phyloP scores from a whole-genome alignment of 2,113 vertebrate species.

The Podocnemis expansa region DNA sequence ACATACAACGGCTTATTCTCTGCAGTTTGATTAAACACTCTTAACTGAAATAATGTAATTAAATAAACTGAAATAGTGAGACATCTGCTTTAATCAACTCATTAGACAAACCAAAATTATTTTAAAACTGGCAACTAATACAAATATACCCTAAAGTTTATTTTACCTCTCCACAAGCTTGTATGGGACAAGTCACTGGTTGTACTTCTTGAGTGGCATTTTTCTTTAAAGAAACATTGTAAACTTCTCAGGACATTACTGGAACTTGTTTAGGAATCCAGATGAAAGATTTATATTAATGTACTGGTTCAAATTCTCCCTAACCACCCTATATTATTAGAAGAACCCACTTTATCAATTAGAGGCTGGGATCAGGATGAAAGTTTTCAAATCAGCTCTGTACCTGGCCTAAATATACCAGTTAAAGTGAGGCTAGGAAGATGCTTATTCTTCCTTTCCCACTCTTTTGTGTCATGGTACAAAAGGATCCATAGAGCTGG shows the following conservation, averaged over 20 bases:
- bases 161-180: neutral
- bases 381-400: neutral
- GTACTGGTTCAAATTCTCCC: neutral
- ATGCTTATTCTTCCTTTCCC: neutral
- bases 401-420: neutral
- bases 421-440: neutral
- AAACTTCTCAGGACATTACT: neutral
- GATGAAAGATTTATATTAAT: neutral
- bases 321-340: neutral
- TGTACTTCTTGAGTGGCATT: neutral
- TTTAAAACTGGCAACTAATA: neutral
- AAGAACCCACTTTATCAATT: neutral
- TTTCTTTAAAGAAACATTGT: neutral
- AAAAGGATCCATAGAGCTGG: neutral
- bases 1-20: neutral
- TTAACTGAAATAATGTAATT: neutral
- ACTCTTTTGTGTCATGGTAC: neutral
- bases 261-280: neutral
- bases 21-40: neutral
- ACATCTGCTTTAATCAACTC: neutral
- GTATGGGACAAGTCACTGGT: neutral
- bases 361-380: neutral
- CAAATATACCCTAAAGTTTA: neutral
- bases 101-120: neutral
- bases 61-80: neutral